These are phyloP conservation scores for Lytechinus pictus DNA, from an alignment of 35 echinoderm and acorn worm species.

Conservation along the genomic window DNA sequence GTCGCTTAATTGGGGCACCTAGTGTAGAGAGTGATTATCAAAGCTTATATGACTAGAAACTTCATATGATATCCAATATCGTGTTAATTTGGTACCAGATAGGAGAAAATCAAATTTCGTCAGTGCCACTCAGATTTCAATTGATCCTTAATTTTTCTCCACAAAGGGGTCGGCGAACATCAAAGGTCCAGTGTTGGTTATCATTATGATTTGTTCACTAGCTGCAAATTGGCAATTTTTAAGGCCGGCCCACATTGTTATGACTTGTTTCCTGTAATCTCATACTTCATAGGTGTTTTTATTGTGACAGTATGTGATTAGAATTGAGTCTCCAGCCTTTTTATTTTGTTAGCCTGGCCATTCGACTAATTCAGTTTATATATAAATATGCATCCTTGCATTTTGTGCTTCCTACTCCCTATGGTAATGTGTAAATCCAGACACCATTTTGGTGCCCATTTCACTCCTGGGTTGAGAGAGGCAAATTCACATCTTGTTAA, in stretches of 20 bases:
- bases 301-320: not conserved
- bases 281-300: not conserved
- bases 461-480: no score
- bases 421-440: no score
- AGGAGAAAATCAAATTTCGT: not conserved
- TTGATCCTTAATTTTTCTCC: not conserved
- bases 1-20: not conserved
- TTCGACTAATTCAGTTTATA: not conserved
- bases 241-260: slow-evolving; percentile 8
- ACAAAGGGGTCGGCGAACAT: not conserved
- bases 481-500: no score
- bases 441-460: no score
- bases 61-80: not conserved
- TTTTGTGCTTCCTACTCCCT: not conserved
- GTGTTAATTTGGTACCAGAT: not conserved
- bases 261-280: not conserved
- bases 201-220: not conserved
- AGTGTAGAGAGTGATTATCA: not conserved
- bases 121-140: not conserved
- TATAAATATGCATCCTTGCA: not conserved
- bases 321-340: not conserved
- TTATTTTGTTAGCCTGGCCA: not conserved
- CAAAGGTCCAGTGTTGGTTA: not conserved
- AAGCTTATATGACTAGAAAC: not conserved
- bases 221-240: not conserved